These are phyloP conservation scores for Pycnomerus fuliginosus DNA, from an alignment of 2,888 invertebrate genomes.

Conservation along the genomic window DNA sequence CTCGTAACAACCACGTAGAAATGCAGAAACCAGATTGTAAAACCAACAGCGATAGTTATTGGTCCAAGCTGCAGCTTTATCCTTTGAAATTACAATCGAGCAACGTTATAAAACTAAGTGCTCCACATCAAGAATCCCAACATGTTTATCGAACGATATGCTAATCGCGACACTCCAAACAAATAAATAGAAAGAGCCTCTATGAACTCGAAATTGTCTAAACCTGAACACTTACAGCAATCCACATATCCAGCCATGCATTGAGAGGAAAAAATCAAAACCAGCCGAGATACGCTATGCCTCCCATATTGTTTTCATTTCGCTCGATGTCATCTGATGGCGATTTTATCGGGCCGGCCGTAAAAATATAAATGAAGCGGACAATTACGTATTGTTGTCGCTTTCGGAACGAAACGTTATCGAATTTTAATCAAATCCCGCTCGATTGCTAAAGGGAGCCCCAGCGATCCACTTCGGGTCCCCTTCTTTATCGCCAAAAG, in stretches of 20 bases:
- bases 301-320: constrained; percentile 1
- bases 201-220: constrained; percentile 15
- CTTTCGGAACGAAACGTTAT: neutral
- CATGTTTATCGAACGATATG: constrained; percentile 25
- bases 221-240: constrained; percentile 22
- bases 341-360: constrained; percentile 9
- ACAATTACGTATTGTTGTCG: constrained; percentile 21
- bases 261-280: neutral
- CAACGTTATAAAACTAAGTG: constrained; percentile 23
- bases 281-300: no score
- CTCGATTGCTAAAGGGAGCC: no score
- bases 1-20: no score
- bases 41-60: no score
- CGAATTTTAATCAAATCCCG: no score
- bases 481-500: constrained; percentile 8
- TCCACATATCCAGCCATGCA: constrained; percentile 32
- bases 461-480: no score
- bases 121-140: constrained; percentile 22
- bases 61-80: constrained; percentile 14
- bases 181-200: constrained; percentile 12
- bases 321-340: constrained; percentile 6
- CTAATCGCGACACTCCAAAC: constrained; percentile 20
- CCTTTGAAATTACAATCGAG: constrained; percentile 19
- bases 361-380: constrained; percentile 10
- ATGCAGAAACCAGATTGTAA: no score